Evolutionary conservation across 1,140 invertebrate species (phyloP).

Genomic region (Atta cephalotes): DNA sequence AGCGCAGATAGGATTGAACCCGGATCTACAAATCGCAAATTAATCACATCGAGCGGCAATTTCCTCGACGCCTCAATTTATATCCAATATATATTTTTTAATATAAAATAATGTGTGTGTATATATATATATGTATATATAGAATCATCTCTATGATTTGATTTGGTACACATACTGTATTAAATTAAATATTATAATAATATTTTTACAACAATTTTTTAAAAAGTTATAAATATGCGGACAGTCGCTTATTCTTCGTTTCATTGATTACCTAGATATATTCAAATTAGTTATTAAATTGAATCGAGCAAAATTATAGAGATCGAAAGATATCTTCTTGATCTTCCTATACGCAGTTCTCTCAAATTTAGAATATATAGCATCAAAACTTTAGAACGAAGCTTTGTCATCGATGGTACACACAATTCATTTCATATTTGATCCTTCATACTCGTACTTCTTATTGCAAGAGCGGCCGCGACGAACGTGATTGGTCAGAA

Average conservation of each 20-base stretch:
- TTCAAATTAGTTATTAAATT: constrained; percentile 25
- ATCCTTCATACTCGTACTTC: constrained; percentile 24
- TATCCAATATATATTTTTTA: not conserved
- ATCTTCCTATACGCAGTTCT: constrained; percentile 1
- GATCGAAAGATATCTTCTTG: not conserved
- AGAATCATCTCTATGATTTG: too few relatives aligned
- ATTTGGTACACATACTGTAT: too few relatives aligned
- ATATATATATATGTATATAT: too few relatives aligned
- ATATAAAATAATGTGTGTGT: not conserved
- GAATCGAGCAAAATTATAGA: not conserved
- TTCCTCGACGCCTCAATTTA: not conserved
- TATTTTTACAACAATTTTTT: not conserved
- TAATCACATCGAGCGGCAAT: too few relatives aligned
- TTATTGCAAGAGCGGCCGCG: not conserved
- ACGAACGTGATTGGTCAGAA: constrained; percentile 40
- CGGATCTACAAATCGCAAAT: too few relatives aligned
- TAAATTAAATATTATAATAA: not conserved
- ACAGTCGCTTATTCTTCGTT: not conserved
- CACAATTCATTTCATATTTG: constrained; percentile 27
- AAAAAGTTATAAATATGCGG: not conserved
- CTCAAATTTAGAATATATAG: constrained; percentile 19
- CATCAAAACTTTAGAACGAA: constrained; percentile 35
- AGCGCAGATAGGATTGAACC: too few relatives aligned
- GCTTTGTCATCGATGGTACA: not conserved
- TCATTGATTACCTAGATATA: not conserved